Evolutionary conservation across 2,888 invertebrate species (phyloP), one percentile per base, ranked within the genome.

Genomic region (Trisateles emortualis): DNA sequence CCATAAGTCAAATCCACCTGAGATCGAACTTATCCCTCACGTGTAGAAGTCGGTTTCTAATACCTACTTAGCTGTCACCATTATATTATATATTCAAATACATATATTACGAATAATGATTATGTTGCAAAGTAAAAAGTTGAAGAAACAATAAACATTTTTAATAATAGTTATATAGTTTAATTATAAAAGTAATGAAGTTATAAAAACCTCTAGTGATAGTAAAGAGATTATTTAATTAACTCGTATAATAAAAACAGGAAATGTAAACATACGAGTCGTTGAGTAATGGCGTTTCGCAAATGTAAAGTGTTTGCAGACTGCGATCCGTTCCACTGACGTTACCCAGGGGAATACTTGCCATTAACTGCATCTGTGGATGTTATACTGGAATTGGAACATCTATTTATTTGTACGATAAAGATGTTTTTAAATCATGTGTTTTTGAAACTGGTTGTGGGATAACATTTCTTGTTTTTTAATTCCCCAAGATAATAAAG

Each of bases 331-430:
- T 56, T 54, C 35, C 54, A 41, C 40, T 43, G 45, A 26, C 45
- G 44, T 52, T 19, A 49, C 26, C 70, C 66, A 26, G 43, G 69
- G 66, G 62, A 66, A 66, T 54, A 66, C 66, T 61, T 66, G 47
- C 51, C 42, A 70, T 66, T 66, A 40, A 40, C 22, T 38, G 32
- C 47, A 40, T 47, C 39, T 47, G 39, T 29, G 19, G 10, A 33
- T 47, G 47, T 39, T 47, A 30, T 46, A 38, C 36, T 38, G 29
- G 4, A 46, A 40, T 40, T 39, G 30, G 32, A 40, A 47, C 30
- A 24, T 9, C 39, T 38, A 6, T 13, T 46, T 39, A 8, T 19
- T 10, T 13, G 33, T 43, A 36, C 3, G 3, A 9, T 8, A 6
- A 32, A 32, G 11, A 32, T 11, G 32, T 32, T 11, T 11, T n/a